Conservation (phyloP, 2,888 invertebrate genomes). For the Drosophila prolongata region DNA sequence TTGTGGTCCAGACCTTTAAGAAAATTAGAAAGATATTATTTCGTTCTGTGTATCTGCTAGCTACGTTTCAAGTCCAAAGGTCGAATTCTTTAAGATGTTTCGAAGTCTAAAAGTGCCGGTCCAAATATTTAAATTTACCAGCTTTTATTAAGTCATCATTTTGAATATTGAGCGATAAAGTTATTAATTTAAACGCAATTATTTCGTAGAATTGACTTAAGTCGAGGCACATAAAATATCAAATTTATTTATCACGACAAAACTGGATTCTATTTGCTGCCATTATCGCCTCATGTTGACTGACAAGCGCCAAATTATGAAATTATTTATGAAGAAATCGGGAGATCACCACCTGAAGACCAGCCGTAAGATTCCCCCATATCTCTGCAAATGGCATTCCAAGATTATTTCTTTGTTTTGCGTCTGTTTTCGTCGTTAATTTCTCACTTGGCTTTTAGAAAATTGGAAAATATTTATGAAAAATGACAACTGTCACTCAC, state of each 20-base stretch:
- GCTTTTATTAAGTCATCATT: slow-evolving; percentile 7
- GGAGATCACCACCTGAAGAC: slow-evolving; percentile 9
- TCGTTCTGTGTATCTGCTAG: too few relatives aligned
- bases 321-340: slow-evolving; percentile 9
- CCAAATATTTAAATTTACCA: background rate
- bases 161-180: slow-evolving; percentile 4
- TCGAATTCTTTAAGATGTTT: too few relatives aligned
- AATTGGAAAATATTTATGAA: slow-evolving; percentile 65
- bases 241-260: slow-evolving; percentile 20
- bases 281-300: slow-evolving; percentile 29
- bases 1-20: too few relatives aligned
- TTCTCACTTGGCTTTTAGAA: slow-evolving; percentile 25
- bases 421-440: slow-evolving; percentile 20
- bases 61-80: too few relatives aligned
- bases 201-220: background rate
- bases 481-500: slow-evolving; percentile 65
- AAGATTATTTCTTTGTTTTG: slow-evolving; percentile 10
- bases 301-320: slow-evolving; percentile 18
- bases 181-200: slow-evolving; percentile 26
- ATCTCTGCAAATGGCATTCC: slow-evolving; percentile 4
- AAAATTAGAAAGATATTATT: too few relatives aligned
- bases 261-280: slow-evolving; percentile 21
- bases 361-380: slow-evolving; percentile 10
- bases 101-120: too few relatives aligned
- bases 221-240: slow-evolving; percentile 1